Evolutionary conservation across 1,140 invertebrate genomes (phyloP).

Genomic region (Plectrocnemia conspersa): DNA sequence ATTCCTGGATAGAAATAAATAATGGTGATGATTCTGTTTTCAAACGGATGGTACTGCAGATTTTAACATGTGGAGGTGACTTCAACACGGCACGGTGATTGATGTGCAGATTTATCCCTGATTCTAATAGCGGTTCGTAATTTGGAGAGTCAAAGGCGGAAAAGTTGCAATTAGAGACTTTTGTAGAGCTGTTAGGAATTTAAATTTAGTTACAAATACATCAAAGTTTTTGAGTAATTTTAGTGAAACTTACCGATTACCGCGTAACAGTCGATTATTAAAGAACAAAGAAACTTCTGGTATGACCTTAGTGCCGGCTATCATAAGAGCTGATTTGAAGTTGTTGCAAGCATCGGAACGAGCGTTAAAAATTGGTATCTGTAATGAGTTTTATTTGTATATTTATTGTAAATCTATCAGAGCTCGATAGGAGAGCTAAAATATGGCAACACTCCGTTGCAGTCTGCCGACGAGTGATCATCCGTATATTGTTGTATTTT

Average conservation of each 20-base stretch:
- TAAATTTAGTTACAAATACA: not conserved
- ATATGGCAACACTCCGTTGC: too few species aligned
- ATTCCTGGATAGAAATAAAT: constrained; percentile 89
- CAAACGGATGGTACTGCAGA: too few species aligned
- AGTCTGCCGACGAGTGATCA: too few species aligned
- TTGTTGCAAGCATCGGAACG: constrained; percentile 90
- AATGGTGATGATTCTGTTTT: constrained; percentile 82
- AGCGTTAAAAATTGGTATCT: constrained; percentile 90
- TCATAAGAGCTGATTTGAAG: constrained; percentile 82
- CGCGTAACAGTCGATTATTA: constrained; percentile 80
- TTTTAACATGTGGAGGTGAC: constrained; percentile 64
- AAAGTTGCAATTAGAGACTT: constrained; percentile 74
- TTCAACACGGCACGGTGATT: constrained; percentile 76
- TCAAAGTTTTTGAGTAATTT: too few species aligned
- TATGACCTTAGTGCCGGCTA: constrained; percentile 87
- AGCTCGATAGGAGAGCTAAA: too few species aligned
- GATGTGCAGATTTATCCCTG: constrained; percentile 74
- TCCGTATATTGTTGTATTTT: too few species aligned
- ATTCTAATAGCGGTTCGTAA: constrained; percentile 72
- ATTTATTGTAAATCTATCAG: too few species aligned
- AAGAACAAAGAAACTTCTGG: constrained; percentile 94
- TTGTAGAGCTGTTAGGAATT: constrained; percentile 57
- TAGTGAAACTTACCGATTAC: constrained; percentile 72
- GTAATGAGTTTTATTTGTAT: too few species aligned
- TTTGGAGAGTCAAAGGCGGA: constrained; percentile 92